Conservation (phyloP, 2,113 vertebrate genomes). For the Petrocephalus zakoni region DNA sequence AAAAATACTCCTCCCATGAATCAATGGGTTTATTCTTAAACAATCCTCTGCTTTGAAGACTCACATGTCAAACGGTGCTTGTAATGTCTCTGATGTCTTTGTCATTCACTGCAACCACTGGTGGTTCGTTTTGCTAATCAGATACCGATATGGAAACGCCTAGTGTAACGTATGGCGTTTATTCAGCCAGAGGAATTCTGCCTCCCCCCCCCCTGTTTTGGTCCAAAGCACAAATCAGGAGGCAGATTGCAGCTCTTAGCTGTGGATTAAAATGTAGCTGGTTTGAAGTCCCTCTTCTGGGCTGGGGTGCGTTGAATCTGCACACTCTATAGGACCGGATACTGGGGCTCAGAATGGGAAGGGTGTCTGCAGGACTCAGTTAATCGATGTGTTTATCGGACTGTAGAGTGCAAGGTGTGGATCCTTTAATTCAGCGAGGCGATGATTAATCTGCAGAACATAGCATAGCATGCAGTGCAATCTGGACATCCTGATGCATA, state of each 20-base stretch:
- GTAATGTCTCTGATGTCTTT: background rate
- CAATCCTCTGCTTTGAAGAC: background rate
- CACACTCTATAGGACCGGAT: background rate
- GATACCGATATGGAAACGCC: slow-evolving; percentile 36
- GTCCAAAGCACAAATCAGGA: background rate
- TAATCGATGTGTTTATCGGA: background rate
- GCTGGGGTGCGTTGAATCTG: background rate
- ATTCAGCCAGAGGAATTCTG: background rate
- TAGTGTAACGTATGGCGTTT: background rate
- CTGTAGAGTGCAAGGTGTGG: background rate
- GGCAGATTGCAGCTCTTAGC: slow-evolving; percentile 9
- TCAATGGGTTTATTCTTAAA: background rate
- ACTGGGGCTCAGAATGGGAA: background rate
- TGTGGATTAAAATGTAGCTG: slow-evolving; percentile 21
- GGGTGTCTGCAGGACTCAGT: background rate
- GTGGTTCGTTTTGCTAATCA: background rate
- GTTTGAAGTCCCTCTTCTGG: slow-evolving; percentile 12
- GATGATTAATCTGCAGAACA: background rate
- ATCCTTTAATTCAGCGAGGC: background rate
- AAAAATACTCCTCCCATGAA: background rate
- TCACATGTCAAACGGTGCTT: background rate
- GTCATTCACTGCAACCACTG: background rate
- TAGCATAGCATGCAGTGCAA: background rate
- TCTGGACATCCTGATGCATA: background rate
- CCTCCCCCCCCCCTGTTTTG: background rate